These are phyloP conservation scores for Nineta flava DNA, from an alignment of 2,888 invertebrate species.

Conservation along the genomic window DNA sequence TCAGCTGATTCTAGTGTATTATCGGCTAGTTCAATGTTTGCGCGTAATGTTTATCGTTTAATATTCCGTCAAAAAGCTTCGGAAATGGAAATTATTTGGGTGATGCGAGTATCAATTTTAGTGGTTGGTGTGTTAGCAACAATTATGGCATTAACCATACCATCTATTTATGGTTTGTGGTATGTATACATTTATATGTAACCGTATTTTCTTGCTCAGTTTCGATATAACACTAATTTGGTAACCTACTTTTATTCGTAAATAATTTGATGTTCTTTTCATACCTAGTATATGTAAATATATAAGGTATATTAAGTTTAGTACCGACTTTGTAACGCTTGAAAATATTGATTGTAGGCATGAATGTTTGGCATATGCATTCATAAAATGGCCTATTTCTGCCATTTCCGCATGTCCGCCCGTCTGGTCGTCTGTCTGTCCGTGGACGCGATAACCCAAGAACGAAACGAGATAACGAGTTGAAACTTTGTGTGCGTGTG, in stretches of 20 bases:
- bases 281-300: too few species aligned
- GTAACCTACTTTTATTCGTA: neutral
- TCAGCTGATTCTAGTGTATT: constrained; percentile 97
- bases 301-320: too few species aligned
- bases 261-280: too few species aligned
- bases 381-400: too few species aligned
- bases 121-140: constrained; percentile 85
- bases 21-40: constrained; percentile 98
- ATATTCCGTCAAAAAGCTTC: constrained; percentile 93
- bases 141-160: constrained; percentile 91
- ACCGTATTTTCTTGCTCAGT: neutral
- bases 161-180: constrained; percentile 96
- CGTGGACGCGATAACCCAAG: too few species aligned
- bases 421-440: too few species aligned
- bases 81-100: constrained; percentile 94
- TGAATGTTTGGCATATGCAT: too few species aligned
- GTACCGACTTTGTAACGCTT: too few species aligned
- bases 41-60: constrained; percentile 93
- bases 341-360: too few species aligned
- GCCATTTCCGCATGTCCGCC: too few species aligned
- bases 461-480: too few species aligned
- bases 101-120: constrained; percentile 84
- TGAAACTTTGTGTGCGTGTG: too few species aligned
- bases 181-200: constrained; percentile 25
- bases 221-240: neutral